Conservation (phyloP, 2,113 vertebrate genomes). For the Hippocampus guttulatus region DNA sequence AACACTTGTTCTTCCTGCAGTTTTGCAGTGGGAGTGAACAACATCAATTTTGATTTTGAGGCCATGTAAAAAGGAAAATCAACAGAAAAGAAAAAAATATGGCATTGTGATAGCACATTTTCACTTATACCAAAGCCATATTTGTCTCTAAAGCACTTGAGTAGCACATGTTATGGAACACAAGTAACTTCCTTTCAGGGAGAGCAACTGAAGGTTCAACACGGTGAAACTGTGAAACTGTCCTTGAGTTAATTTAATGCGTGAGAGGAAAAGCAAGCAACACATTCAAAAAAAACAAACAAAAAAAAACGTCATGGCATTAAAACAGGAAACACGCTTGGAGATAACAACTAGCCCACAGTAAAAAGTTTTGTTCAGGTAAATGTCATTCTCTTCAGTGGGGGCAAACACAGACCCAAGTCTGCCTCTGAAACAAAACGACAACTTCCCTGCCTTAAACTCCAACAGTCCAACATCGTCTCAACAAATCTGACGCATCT, state of each 20-base stretch:
- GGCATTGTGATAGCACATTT: conserved; percentile 14
- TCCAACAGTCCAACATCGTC: not conserved
- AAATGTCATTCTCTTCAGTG: not conserved
- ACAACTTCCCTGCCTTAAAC: not conserved
- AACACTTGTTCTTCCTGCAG: not conserved
- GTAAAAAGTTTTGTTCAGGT: not conserved
- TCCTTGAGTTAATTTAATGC: not conserved
- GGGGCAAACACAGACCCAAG: not conserved
- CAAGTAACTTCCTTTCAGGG: conserved; percentile 16
- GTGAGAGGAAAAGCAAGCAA: not conserved
- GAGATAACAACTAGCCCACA: too few species aligned
- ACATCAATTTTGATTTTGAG: not conserved
- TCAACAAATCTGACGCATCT: not conserved
- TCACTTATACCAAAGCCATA: conserved; percentile 47
- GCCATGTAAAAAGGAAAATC: not conserved
- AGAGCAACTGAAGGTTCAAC: conserved; percentile 15
- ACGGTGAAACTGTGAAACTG: conserved; percentile 12
- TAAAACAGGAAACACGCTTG: not conserved
- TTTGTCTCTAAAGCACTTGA: conserved; percentile 11
- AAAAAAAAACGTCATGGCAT: not conserved
- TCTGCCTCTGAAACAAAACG: not conserved
- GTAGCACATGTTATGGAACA: conserved; percentile 15
- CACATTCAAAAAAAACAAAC: not conserved
- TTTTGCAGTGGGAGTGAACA: not conserved
- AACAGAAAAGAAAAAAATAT: not conserved